These are phyloP conservation scores for Percopsis transmontana DNA, from an alignment of 2,113 vertebrate genomes.

Conservation along the genomic window DNA sequence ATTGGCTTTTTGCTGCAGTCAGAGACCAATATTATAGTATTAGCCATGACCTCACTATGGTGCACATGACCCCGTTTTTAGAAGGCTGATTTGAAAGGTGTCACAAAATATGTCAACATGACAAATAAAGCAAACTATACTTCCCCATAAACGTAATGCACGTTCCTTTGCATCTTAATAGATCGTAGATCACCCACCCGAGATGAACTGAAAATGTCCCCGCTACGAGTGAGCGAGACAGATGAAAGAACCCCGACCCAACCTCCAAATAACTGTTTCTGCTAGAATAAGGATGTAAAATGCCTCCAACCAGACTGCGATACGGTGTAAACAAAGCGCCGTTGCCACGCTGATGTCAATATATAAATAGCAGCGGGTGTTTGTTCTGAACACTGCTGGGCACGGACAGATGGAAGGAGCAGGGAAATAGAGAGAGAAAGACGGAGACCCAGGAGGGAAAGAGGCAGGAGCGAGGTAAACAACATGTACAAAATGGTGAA, in stretches of 20 bases:
- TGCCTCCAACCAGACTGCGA: constrained; percentile 50
- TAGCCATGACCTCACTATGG: too few species aligned
- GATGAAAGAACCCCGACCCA: constrained; percentile 27
- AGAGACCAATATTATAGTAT: too few species aligned
- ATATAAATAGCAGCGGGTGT: constrained; percentile 67
- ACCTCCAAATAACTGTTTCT: constrained; percentile 41
- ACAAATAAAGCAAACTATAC: constrained; percentile 1
- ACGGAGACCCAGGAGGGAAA: background rate
- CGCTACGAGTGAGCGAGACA: background rate
- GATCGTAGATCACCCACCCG: constrained; percentile 17
- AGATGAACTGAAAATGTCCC: constrained; percentile 24
- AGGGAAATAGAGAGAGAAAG: constrained; percentile 6
- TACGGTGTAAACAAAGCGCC: constrained; percentile 60
- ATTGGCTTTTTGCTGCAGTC: too few species aligned
- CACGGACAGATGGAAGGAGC: constrained; percentile 11
- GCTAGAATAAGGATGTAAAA: constrained; percentile 29
- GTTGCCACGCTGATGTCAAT: constrained; percentile 62
- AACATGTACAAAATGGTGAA: constrained; percentile 5
- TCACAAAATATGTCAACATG: too few species aligned
- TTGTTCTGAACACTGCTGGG: constrained; percentile 58
- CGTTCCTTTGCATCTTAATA: constrained; percentile 10
- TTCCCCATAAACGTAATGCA: constrained; percentile 15
- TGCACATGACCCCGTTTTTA: too few species aligned
- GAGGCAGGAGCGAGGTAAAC: background rate
- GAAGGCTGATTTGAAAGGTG: background rate